phyloP scores from a whole-genome alignment of 2,113 vertebrate species.

The Cynopterus brachyotis region DNA sequence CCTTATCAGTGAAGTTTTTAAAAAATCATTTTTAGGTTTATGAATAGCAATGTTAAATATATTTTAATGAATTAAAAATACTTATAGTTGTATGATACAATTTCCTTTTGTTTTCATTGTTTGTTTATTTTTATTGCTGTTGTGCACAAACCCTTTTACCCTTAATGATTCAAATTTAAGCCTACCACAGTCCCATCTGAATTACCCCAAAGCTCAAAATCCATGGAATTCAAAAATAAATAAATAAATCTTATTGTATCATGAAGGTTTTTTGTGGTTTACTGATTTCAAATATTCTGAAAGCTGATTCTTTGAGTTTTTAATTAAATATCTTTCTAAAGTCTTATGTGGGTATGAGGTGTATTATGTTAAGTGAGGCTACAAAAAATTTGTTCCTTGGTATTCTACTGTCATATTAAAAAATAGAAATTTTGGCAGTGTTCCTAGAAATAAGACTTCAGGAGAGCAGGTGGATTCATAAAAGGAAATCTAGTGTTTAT shows the following conservation, averaged over 20 bases:
- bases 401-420: background rate
- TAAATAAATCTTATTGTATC: background rate
- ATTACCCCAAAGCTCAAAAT: background rate
- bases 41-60: background rate
- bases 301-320: background rate
- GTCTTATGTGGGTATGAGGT: background rate
- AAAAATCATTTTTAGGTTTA: background rate
- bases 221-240: background rate
- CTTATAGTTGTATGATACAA: background rate
- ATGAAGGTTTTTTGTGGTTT: background rate
- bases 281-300: background rate
- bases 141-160: background rate
- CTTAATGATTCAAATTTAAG: background rate
- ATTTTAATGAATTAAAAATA: background rate
- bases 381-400: background rate
- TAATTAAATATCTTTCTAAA: background rate
- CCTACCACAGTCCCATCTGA: background rate
- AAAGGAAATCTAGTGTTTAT: constrained; percentile 5
- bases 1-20: background rate
- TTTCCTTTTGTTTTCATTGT: background rate
- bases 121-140: background rate
- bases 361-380: background rate
- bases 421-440: constrained; percentile 32
- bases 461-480: constrained; percentile 52
- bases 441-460: constrained; percentile 4